A percentile compares a stretch with the other conserved stretches of the same genome.
phyloP scores from a whole-genome alignment of 1,140 invertebrate species.

The Eubasilissa regina region DNA sequence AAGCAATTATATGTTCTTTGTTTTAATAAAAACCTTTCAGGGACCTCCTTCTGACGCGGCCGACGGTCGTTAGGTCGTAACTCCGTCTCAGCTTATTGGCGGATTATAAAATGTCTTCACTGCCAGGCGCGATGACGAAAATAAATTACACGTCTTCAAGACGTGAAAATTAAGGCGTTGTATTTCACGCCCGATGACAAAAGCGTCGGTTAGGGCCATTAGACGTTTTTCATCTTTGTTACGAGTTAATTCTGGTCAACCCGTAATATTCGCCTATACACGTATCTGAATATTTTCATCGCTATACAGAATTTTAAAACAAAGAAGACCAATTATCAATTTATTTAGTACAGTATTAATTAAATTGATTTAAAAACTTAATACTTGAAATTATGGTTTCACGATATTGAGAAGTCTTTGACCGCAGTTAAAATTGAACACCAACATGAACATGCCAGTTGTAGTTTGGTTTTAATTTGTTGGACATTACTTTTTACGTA shows the following conservation, averaged over 20 bases:
- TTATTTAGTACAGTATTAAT: no score
- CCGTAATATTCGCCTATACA: no score
- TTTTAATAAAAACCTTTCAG: slow-evolving; percentile 44
- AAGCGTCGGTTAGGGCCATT: background rate
- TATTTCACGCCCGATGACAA: background rate
- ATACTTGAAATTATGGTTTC: no score
- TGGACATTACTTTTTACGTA: no score
- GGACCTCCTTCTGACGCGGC: slow-evolving; percentile 1
- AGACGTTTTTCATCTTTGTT: background rate
- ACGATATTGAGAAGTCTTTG: no score
- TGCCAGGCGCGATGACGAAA: background rate
- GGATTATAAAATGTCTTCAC: slow-evolving; percentile 36
- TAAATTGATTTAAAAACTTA: no score
- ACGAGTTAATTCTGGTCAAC: background rate
- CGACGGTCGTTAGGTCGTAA: background rate
- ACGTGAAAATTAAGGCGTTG: slow-evolving; percentile 5
- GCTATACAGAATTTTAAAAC: no score
- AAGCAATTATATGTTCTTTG: slow-evolving; percentile 50
- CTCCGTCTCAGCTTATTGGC: slow-evolving; percentile 2
- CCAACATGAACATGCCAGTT: no score
- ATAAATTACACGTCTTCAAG: slow-evolving; percentile 14
- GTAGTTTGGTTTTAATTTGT: no score
- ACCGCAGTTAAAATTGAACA: no score
- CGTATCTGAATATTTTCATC: no score
- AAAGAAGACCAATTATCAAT: no score